Conservation (phyloP, 2,797 vertebrate species). For the Sphenodon punctatus region DNA sequence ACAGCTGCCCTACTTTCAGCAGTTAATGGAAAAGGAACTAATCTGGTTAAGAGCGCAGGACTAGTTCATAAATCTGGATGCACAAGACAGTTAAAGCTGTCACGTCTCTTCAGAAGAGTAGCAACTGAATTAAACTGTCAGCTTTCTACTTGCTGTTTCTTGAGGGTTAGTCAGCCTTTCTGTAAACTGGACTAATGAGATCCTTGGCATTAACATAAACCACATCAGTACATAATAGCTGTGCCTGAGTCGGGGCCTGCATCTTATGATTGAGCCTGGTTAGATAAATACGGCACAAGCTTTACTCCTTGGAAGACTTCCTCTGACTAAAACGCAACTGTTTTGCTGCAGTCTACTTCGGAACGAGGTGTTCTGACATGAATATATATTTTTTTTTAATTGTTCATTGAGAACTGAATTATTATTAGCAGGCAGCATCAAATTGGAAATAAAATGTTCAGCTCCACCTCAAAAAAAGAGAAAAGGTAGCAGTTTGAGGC, state of each 20-base stretch:
- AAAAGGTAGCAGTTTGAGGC: background rate
- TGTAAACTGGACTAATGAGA: constrained; percentile 78
- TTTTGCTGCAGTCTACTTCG: background rate
- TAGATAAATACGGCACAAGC: background rate
- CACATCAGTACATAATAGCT: background rate
- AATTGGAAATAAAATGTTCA: background rate
- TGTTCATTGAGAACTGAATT: background rate
- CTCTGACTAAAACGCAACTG: background rate
- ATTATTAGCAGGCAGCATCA: background rate
- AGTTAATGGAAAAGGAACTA: constrained; percentile 83
- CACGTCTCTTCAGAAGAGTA: constrained; percentile 72
- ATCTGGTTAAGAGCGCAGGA: constrained; percentile 85
- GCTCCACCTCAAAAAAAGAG: background rate
- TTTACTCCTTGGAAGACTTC: background rate
- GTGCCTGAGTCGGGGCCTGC: background rate
- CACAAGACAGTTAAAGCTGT: constrained; percentile 78
- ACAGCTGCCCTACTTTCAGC: constrained; percentile 91
- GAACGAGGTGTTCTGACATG: background rate
- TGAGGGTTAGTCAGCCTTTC: constrained; percentile 72
- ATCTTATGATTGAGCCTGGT: background rate
- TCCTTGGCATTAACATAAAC: background rate
- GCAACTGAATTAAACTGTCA: constrained; percentile 77
- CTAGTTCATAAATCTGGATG: constrained; percentile 78
- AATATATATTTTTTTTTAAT: background rate
- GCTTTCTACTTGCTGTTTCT: constrained; percentile 69